Evolutionary conservation across 2,797 vertebrate species (phyloP).

Genomic region (Microcaecilia unicolor): DNA sequence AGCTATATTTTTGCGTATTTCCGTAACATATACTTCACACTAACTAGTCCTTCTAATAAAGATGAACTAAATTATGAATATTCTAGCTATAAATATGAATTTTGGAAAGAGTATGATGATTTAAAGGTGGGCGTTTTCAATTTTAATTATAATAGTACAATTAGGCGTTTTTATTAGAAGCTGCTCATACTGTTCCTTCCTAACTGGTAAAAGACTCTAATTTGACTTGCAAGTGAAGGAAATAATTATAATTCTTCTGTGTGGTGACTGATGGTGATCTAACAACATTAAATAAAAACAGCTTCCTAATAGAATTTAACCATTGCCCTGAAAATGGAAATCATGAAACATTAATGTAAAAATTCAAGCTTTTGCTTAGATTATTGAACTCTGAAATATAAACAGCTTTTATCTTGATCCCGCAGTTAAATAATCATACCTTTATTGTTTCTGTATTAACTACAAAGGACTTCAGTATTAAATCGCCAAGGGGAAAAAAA

Average conservation of each 20-base stretch:
- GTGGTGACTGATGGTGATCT: neutral
- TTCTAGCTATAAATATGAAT: neutral
- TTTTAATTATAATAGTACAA: neutral
- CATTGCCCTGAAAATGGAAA: too few species aligned
- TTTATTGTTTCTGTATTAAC: conserved; percentile 20
- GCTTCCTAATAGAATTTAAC: too few species aligned
- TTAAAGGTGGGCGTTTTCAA: neutral
- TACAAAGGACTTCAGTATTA: conserved; percentile 13
- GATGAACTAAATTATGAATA: neutral
- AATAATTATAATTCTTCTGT: neutral
- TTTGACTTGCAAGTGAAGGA: conserved; percentile 5
- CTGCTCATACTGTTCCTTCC: neutral
- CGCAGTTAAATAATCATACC: conserved; percentile 25
- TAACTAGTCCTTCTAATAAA: neutral
- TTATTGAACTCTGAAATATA: conserved; percentile 24
- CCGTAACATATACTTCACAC: too few species aligned
- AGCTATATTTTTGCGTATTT: too few species aligned
- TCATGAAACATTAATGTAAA: conserved; percentile 13
- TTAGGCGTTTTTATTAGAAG: neutral
- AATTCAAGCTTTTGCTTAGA: conserved; percentile 1
- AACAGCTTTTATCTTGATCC: conserved; percentile 32
- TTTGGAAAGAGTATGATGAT: neutral
- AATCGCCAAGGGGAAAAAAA: conserved; percentile 14
- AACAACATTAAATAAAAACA: conserved; percentile 5
- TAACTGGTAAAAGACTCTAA: neutral